These are phyloP conservation scores for Rhamphomyia laevipes DNA, from an alignment of 2,888 invertebrate genomes.

Conservation along the genomic window DNA sequence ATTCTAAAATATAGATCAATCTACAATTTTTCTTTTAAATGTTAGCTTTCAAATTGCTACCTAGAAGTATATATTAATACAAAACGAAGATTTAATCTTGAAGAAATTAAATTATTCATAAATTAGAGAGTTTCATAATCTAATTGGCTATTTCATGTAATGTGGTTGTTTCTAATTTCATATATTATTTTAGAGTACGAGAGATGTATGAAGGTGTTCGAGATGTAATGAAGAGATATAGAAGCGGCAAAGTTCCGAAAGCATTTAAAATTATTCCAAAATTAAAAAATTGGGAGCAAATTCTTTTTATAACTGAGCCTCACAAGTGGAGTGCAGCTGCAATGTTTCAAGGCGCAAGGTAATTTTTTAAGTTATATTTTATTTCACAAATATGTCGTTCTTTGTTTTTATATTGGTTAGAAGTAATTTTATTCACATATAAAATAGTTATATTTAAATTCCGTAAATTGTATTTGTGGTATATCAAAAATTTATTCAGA, in stretches of 20 bases:
- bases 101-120: too few relatives aligned
- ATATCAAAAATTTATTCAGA: too few relatives aligned
- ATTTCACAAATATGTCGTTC: background rate
- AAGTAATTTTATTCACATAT: background rate
- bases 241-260: slow-evolving; percentile 94
- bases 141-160: too few relatives aligned
- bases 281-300: slow-evolving; percentile 89
- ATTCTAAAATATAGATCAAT: too few relatives aligned
- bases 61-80: too few relatives aligned
- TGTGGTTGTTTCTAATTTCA: too few relatives aligned
- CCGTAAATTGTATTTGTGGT: too few relatives aligned
- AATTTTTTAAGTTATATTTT: background rate
- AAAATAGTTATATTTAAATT: too few relatives aligned
- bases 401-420: background rate
- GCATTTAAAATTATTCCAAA: slow-evolving; percentile 95
- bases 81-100: too few relatives aligned
- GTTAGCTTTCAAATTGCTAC: too few relatives aligned
- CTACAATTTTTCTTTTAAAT: too few relatives aligned
- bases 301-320: slow-evolving; percentile 77
- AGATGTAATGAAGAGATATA: slow-evolving; percentile 75
- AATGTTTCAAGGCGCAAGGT: slow-evolving; percentile 64
- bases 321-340: slow-evolving; percentile 96
- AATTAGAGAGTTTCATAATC: too few relatives aligned
- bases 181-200: slow-evolving; percentile 43
- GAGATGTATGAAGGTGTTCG: slow-evolving; percentile 85